Evolutionary conservation across 2,113 vertebrate species (phyloP).

Genomic region (Eolophus roseicapilla): DNA sequence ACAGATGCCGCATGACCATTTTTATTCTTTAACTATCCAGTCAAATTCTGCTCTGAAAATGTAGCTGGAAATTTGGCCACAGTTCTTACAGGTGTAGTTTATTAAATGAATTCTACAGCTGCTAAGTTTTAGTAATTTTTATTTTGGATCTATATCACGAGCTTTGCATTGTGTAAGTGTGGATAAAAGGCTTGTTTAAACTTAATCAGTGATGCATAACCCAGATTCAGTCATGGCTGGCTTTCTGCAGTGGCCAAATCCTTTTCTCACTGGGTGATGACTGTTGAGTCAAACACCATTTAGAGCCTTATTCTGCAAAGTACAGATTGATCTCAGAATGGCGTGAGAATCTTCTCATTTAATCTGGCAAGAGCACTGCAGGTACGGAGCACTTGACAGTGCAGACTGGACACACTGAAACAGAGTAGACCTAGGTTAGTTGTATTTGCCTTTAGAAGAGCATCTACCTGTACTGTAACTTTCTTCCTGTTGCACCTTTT

Average conservation of each 20-base stretch:
- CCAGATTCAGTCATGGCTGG: neutral
- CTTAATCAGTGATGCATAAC: neutral
- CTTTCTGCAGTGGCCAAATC: neutral
- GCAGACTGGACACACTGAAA: neutral
- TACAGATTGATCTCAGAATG: neutral
- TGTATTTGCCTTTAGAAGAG: neutral
- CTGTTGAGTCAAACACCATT: neutral
- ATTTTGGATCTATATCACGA: constrained; percentile 2
- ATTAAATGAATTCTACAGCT: constrained; percentile 36
- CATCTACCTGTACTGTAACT: neutral
- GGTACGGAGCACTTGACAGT: neutral
- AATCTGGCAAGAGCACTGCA: neutral
- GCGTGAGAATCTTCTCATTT: neutral
- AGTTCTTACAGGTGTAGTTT: neutral
- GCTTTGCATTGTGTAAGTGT: constrained; percentile 8
- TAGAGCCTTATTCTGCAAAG: neutral
- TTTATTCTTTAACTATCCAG: neutral
- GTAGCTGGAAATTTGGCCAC: constrained; percentile 7
- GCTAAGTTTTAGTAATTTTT: neutral
- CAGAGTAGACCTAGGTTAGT: neutral
- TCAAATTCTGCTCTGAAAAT: neutral
- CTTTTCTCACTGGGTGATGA: neutral
- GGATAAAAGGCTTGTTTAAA: neutral
- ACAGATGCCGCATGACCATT: neutral
- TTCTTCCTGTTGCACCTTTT: neutral